Evolutionary conservation across 2,888 invertebrate species (phyloP).

Genomic region (Syritta pipiens): DNA sequence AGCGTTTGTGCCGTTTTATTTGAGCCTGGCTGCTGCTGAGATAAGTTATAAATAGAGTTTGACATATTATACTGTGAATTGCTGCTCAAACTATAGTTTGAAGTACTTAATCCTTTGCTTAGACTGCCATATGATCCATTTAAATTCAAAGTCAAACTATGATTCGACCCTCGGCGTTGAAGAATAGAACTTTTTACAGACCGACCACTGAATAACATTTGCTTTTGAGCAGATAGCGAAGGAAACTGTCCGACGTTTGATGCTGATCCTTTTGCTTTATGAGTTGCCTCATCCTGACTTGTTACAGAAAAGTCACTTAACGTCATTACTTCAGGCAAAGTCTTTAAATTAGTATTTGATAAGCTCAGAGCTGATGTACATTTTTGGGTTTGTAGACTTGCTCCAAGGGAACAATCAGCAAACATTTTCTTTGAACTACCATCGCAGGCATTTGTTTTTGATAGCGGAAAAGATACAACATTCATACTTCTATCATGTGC

Average conservation of each 20-base stretch:
- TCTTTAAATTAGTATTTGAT: slow-evolving; percentile 86
- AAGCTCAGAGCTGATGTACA: slow-evolving; percentile 82
- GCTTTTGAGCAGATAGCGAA: slow-evolving; percentile 25
- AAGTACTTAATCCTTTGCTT: slow-evolving; percentile 80
- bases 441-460: slow-evolving; percentile 2
- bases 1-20: not conserved
- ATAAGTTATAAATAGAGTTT: slow-evolving; percentile 70
- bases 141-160: slow-evolving; percentile 82
- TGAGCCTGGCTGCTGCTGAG: slow-evolving; percentile 20
- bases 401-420: slow-evolving; percentile 76
- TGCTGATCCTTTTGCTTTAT: slow-evolving; percentile 13
- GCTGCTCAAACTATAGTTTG: slow-evolving; percentile 75
- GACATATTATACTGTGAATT: slow-evolving; percentile 79
- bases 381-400: slow-evolving; percentile 83
- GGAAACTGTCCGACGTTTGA: not conserved
- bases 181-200: slow-evolving; percentile 73
- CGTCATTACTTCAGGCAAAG: slow-evolving; percentile 85
- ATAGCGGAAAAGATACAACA: no score
- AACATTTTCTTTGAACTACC: slow-evolving; percentile 23
- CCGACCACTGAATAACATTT: slow-evolving; percentile 9
- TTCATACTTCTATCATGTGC: slow-evolving; percentile 20
- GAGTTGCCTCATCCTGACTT: slow-evolving; percentile 5
- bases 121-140: slow-evolving; percentile 81
- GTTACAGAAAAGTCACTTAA: slow-evolving; percentile 82
- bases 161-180: slow-evolving; percentile 83